Percentiles rank a stretch among this genome's conserved stretches.
Evolutionary conservation across 2,888 invertebrate species (phyloP).

Genomic region (Blera fallax): DNA sequence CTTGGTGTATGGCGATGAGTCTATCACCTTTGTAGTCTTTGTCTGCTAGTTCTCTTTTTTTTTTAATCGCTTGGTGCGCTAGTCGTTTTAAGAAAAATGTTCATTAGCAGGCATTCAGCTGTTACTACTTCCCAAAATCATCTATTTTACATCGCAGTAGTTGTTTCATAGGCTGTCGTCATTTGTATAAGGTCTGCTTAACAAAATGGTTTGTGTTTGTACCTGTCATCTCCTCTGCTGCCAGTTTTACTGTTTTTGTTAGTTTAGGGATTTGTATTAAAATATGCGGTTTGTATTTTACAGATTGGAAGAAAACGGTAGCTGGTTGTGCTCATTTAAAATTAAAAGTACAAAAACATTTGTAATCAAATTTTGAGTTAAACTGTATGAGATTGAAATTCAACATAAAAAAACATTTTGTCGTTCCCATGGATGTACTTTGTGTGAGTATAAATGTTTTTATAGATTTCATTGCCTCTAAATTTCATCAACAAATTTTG

Average conservation of each 20-base stretch:
- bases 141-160: background rate
- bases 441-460: constrained; percentile 31
- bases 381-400: background rate
- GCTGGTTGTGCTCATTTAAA: constrained; percentile 12
- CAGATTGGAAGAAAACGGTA: constrained; percentile 26
- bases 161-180: background rate
- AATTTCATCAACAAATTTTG: background rate
- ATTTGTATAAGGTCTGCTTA: background rate
- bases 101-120: background rate
- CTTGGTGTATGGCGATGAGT: too few species aligned
- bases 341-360: constrained; percentile 1
- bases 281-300: background rate
- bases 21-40: background rate
- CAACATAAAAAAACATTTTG: background rate
- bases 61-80: background rate
- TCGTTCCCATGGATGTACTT: constrained; percentile 33
- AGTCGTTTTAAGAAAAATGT: background rate
- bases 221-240: background rate
- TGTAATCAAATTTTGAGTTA: constrained; percentile 11
- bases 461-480: background rate
- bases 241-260: background rate
- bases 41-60: background rate
- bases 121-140: background rate
- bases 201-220: background rate
- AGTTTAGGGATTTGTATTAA: background rate